Evolutionary conservation across 2,113 vertebrate species (phyloP).

Genomic region (Microcebus murinus): DNA sequence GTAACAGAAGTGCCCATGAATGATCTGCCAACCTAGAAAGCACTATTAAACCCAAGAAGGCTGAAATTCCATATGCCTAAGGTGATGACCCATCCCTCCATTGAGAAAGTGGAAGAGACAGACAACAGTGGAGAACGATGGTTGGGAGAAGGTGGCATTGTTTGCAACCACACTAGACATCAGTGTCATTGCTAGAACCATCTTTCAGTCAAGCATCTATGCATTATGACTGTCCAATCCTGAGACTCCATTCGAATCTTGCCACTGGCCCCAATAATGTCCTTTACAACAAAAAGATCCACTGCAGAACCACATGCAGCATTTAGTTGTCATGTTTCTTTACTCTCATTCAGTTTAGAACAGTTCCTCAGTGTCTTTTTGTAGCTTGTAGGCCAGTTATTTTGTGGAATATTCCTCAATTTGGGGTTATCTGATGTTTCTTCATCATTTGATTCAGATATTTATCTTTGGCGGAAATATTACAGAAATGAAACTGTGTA

Average conservation of each 20-base stretch:
- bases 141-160: constrained; percentile 70
- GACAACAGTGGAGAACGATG: constrained; percentile 58
- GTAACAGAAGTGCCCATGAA: constrained; percentile 37
- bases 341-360: neutral
- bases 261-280: neutral
- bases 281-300: neutral
- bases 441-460: neutral
- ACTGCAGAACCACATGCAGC: neutral
- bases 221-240: neutral
- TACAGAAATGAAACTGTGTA: neutral
- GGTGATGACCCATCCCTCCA: neutral
- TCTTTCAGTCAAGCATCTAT: constrained; percentile 60
- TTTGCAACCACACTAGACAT: constrained; percentile 74
- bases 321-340: neutral
- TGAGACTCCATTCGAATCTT: neutral
- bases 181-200: constrained; percentile 71
- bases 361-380: neutral
- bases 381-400: neutral
- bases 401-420: neutral
- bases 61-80: constrained; percentile 35
- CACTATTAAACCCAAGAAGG: neutral
- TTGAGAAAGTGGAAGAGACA: constrained; percentile 60
- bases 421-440: neutral
- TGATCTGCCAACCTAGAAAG: constrained; percentile 66
- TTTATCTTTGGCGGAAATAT: neutral